Evolutionary conservation across 2,888 invertebrate species (phyloP), one percentile per base, ranked within the genome.

Genomic region (Apotomis capreana): DNA sequence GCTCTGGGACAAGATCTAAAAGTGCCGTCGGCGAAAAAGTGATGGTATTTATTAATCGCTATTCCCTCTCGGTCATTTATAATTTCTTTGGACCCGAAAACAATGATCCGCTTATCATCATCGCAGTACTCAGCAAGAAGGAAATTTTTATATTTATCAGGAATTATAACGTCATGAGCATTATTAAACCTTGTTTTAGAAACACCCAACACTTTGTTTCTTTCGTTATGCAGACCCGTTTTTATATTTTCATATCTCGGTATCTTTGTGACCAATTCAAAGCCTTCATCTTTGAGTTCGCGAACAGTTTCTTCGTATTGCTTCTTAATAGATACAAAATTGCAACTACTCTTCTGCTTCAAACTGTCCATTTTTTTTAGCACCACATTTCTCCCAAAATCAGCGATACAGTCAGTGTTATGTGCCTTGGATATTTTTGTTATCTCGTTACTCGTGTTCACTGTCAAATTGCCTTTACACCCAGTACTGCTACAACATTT

Each of bases 231-330:
- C 49, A 49, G 6, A 6, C 49, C 61, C 10, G 61, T 61, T 49
- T 49, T 49, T 40, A 49, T 61, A 61, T 46, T 26, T 61, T 63
- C 40, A 12, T 51, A 62, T 62, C 12, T 36, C 36, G n/a, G 51
- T 52, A 62, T 55, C 54, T 64, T 54, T 15, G 54, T 64, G 40
- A 54, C 10, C 2, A 54, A 64, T 54, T 64, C 40, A 54, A 15
- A 55, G 37, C 54, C 64, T 36, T 4, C 51, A 62, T 62, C 37
- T 51, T 51, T 36, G 36, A 51, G 62, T 62, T 62, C 62, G 4
- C 62, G 62, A 62, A 62, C 62, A 62, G 61, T 49, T 51, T 62
- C 62, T 62, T 62, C 62, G 62, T 62, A 62, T 62, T 51, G 54
- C 52, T 63, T 52, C n/a, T 2, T 26, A 26, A 26, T 26, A 26